A percentile compares a stretch with the other conserved stretches of the same genome.
Evolutionary conservation across 2,888 invertebrate species (phyloP).

Genomic region (Lacanobia wlatinum): DNA sequence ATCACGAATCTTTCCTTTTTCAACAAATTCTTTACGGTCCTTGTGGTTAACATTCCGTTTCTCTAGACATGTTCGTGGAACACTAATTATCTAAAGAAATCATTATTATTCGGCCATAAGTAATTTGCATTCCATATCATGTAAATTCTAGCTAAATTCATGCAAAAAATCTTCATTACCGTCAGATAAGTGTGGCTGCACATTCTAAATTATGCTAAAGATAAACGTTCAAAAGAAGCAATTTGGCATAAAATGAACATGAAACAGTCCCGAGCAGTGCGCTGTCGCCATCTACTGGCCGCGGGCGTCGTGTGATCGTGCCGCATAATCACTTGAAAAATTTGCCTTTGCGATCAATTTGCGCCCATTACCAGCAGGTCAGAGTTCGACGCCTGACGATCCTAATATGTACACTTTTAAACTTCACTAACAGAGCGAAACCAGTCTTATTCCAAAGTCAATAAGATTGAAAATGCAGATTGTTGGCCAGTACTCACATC

Average conservation of each 20-base stretch:
- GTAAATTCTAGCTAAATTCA: conserved; percentile 11
- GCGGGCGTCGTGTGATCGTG: conserved; percentile 59
- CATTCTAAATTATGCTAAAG: conserved; percentile 34
- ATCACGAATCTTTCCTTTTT: conserved; percentile 53
- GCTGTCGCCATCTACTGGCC: conserved; percentile 44
- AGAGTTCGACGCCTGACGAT: conserved; percentile 79
- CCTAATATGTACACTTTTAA: conserved; percentile 68
- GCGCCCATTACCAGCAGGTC: conserved; percentile 82
- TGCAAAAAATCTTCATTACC: background rate
- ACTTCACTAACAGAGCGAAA: conserved; percentile 44
- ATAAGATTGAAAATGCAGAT: conserved; percentile 58
- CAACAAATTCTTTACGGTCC: conserved; percentile 40
- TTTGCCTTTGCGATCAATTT: conserved; percentile 84
- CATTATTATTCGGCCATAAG: conserved; percentile 7
- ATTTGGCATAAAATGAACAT: conserved; percentile 29
- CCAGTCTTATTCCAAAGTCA: conserved; percentile 35
- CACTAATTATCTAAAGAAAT: conserved; percentile 35
- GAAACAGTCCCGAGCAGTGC: conserved; percentile 19
- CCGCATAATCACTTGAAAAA: conserved; percentile 77
- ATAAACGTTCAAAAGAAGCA: conserved; percentile 17
- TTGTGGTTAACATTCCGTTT: conserved; percentile 43
- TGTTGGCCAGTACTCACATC: conserved; percentile 17
- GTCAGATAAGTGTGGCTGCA: conserved; percentile 12
- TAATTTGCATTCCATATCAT: conserved; percentile 35
- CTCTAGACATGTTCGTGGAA: conserved; percentile 34